These are phyloP conservation scores for Drosophila prolongata DNA, from an alignment of 2,888 invertebrate genomes.

Conservation along the genomic window DNA sequence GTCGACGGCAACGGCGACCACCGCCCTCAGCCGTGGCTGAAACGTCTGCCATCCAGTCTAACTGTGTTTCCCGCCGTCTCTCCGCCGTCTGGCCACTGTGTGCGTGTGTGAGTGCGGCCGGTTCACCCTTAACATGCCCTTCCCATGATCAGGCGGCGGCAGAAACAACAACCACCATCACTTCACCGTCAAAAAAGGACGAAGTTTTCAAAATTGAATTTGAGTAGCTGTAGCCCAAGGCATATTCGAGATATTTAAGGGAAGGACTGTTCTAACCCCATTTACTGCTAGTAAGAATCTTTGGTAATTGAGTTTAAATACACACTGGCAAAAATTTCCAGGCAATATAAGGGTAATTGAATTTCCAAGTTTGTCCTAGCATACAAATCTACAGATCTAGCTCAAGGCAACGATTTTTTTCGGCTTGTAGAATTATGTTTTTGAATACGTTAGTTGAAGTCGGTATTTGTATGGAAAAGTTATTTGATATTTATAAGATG, in stretches of 20 bases:
- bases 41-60: constrained; percentile 77
- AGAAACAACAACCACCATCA: constrained; percentile 36
- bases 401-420: too few relatives aligned
- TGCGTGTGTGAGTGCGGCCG: constrained; percentile 28
- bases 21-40: constrained; percentile 72
- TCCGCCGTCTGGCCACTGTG: constrained; percentile 17
- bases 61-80: constrained; percentile 61
- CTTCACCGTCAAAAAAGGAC: constrained; percentile 22
- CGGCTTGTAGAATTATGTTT: too few relatives aligned
- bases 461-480: too few relatives aligned
- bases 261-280: constrained; percentile 4
- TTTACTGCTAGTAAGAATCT: constrained; percentile 1
- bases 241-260: constrained; percentile 12
- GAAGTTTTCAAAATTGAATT: constrained; percentile 40
- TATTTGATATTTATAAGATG: too few relatives aligned
- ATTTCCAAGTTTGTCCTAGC: too few relatives aligned
- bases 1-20: constrained; percentile 60
- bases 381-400: too few relatives aligned
- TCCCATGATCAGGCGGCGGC: constrained; percentile 37
- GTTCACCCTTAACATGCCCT: constrained; percentile 63
- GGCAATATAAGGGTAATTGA: too few relatives aligned
- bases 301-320: constrained; percentile 5
- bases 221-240: constrained; percentile 20
- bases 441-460: too few relatives aligned
- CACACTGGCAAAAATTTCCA: constrained; percentile 1